Evolutionary conservation across 2,113 vertebrate genomes (phyloP).

Genomic region (Conger conger): DNA sequence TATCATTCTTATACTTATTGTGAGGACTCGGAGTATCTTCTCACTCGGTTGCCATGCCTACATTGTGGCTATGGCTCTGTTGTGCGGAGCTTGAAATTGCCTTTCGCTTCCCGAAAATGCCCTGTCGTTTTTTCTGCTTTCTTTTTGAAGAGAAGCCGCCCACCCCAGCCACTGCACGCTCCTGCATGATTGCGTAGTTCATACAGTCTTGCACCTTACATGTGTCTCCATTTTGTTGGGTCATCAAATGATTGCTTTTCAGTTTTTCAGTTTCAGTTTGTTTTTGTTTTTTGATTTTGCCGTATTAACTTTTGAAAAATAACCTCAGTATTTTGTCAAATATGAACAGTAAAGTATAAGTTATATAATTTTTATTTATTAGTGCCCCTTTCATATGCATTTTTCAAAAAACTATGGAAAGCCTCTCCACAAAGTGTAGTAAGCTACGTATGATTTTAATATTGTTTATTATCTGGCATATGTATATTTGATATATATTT

Average conservation of each 20-base stretch:
- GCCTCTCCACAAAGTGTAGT: background rate
- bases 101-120: background rate
- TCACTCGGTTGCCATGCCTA: background rate
- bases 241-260: background rate
- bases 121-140: background rate
- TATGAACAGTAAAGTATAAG: background rate
- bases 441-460: background rate
- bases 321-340: background rate
- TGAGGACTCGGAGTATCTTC: background rate
- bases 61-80: background rate
- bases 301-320: background rate
- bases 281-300: background rate
- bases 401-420: background rate
- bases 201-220: background rate
- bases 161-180: background rate
- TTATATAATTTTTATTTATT: background rate
- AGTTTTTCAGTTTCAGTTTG: background rate
- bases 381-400: background rate
- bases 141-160: background rate
- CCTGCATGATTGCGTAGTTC: background rate
- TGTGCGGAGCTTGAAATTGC: background rate
- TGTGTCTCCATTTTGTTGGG: background rate
- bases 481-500: background rate
- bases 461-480: background rate
- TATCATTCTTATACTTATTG: background rate